Conservation (phyloP, 2,797 vertebrate species). For the Choloepus didactylus region DNA sequence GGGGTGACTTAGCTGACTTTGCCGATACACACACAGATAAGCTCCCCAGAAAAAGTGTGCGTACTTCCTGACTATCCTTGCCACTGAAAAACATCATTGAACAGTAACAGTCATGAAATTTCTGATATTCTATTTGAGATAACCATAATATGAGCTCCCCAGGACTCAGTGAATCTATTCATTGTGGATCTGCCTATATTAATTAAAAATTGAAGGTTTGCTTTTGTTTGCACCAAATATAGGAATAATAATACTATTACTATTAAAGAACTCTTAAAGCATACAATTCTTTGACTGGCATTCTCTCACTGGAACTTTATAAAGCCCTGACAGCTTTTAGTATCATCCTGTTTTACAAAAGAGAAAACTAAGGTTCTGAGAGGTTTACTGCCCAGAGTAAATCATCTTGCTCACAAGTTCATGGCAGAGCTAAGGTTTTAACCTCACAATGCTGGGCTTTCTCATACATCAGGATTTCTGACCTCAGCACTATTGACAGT, state of each 20-base stretch:
- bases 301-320: conserved; percentile 57
- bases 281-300: conserved; percentile 31
- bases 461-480: background rate
- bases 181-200: conserved; percentile 65
- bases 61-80: conserved; percentile 50
- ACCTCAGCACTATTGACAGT: background rate
- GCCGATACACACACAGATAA: background rate
- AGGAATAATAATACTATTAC: background rate
- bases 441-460: background rate
- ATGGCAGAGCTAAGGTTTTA: conserved; percentile 19
- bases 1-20: background rate
- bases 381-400: background rate
- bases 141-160: conserved; percentile 63
- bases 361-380: conserved; percentile 49
- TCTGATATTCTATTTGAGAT: conserved; percentile 68
- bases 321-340: background rate
- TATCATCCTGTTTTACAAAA: conserved; percentile 37
- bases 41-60: conserved; percentile 66
- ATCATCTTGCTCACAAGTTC: background rate
- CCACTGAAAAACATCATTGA: conserved; percentile 72
- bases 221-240: conserved; percentile 36
- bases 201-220: conserved; percentile 76
- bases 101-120: conserved; percentile 68
- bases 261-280: conserved; percentile 36
- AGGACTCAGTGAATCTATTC: conserved; percentile 33